Base-by-base conservation (phyloP, 64 coral and sea anemone genomes). In the Montipora sp. region DNA sequence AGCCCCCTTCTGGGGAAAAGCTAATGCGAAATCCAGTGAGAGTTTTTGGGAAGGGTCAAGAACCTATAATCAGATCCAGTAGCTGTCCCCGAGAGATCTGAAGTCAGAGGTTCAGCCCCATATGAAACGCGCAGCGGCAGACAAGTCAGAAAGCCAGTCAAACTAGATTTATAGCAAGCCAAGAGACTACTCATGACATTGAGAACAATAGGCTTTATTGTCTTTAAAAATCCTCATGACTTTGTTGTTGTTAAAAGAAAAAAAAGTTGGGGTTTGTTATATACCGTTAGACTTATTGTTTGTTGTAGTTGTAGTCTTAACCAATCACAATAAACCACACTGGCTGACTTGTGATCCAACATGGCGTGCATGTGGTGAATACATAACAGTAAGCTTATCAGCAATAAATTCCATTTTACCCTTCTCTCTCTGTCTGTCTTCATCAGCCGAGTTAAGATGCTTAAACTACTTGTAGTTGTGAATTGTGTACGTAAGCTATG, bases 151-250 rank as follows among this genome's bases (percentile, higher is more conserved):
- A 65, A 65, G 60, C 60, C 60, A 65, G 60, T 65, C 60, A 65
- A 65, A 3, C 60, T 65, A 65, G 60, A 65, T 65, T 65, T 65
- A 65, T 65, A 65, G 60, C 60, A 65, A 65, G 5, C 5, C 5
- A 65, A 65, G 60, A 65, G 60, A 65, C 60, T 65, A 65, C 60
- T 65, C 60, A 65, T 65, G 60, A 65, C 60, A 65, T 65, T 65
- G 60, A 65, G 60, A 65, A 65, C 59, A 63, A 63, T 65, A 65
- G 5, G 5, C 60, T 65, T 65, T 65, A 65, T 65, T 65, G 60
- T 65, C 5, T 65, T 65, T 65, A 65, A 65, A 16, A 65, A 65
- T 65, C 60, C 5, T 6, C 5, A 5, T 7, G 60, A 65, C 60
- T 65, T 65, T 65, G 60, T 65, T 65, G 5, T 65, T 65, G 5